Conservation (phyloP, 2,797 vertebrate genomes). For the Rhodeus uyekii region DNA sequence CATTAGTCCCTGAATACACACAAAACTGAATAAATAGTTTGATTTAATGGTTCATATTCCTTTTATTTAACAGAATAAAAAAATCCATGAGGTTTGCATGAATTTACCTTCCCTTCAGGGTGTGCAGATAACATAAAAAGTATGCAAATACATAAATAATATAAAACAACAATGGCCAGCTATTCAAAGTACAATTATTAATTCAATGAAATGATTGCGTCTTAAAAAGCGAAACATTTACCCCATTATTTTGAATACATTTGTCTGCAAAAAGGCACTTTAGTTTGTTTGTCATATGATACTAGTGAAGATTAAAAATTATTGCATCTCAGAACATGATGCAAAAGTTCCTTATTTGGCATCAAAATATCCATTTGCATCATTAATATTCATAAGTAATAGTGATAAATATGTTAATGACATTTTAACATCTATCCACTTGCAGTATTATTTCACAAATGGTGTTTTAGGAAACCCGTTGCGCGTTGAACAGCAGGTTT, state of each 20-base stretch:
- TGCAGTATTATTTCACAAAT: not conserved
- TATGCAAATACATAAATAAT: not conserved
- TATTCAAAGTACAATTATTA: constrained; percentile 10
- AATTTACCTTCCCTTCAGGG: constrained; percentile 42
- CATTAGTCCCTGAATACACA: constrained; percentile 2
- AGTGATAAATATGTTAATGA: not conserved
- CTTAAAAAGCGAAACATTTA: not conserved
- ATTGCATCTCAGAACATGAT: not conserved
- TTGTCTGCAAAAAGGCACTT: not conserved
- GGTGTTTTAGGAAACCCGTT: not conserved
- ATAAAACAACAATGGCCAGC: not conserved
- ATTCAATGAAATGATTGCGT: not conserved
- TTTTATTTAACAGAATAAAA: constrained; percentile 10
- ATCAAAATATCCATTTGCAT: not conserved
- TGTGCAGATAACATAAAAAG: constrained; percentile 34
- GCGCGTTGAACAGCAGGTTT: not conserved
- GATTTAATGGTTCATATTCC: not conserved
- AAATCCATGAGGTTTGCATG: constrained; percentile 27
- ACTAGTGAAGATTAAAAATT: too few species aligned
- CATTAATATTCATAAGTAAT: not conserved
- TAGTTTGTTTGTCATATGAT: too few species aligned
- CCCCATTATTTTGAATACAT: not conserved
- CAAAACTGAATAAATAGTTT: constrained; percentile 5
- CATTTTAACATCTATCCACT: not conserved
- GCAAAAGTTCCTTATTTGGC: not conserved